Evolutionary conservation across 2,113 vertebrate genomes (phyloP).

Genomic region (Xyliphius kryptos): DNA sequence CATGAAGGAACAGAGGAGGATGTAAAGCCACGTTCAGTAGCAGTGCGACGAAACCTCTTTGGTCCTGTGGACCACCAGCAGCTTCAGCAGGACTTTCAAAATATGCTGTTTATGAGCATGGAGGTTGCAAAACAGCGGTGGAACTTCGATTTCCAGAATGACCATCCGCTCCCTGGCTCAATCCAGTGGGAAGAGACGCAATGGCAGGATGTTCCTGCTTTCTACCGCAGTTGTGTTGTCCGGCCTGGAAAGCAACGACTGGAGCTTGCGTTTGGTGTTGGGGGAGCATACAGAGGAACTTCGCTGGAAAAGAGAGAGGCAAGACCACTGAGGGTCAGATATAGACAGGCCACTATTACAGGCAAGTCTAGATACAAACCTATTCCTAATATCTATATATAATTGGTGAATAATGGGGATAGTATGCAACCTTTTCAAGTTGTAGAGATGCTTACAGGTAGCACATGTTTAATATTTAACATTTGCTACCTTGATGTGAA

Average conservation of each 20-base stretch:
- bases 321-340: constrained; percentile 41
- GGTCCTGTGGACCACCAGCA: constrained; percentile 67
- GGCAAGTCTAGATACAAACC: constrained; percentile 57
- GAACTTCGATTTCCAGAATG: constrained; percentile 67
- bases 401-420: too few species aligned
- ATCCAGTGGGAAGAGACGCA: constrained; percentile 66
- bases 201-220: constrained; percentile 59
- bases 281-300: constrained; percentile 34
- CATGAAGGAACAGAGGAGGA: constrained; percentile 45
- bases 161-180: constrained; percentile 39
- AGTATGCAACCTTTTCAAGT: too few species aligned
- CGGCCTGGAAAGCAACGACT: background rate
- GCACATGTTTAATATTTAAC: too few species aligned
- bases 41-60: constrained; percentile 59
- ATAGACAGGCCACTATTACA: constrained; percentile 60
- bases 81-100: constrained; percentile 65
- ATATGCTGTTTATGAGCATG: constrained; percentile 48
- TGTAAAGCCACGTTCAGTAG: background rate
- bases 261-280: background rate
- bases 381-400: too few species aligned
- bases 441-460: too few species aligned
- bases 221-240: constrained; percentile 61
- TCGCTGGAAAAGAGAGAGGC: constrained; percentile 22
- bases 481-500: too few species aligned
- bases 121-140: constrained; percentile 62